Percentiles rank a stretch among this genome's conserved stretches.
Evolutionary conservation across 2,888 invertebrate genomes (phyloP).

Genomic region (Elmis aenea): DNA sequence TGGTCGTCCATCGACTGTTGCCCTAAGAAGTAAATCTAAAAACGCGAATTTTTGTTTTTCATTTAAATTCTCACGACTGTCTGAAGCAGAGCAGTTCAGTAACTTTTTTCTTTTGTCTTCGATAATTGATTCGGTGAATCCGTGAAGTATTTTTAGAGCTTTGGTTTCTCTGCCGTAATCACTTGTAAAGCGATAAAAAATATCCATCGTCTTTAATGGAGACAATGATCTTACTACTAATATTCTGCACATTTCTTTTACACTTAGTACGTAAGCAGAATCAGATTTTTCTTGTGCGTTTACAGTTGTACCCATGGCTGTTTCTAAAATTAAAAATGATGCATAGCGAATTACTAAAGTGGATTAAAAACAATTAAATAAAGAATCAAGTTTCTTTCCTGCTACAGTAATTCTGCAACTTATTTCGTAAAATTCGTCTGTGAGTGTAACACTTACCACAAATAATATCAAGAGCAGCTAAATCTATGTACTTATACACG

Average conservation of each 20-base stretch:
- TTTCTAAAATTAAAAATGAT: conserved; percentile 57
- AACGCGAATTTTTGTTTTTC: too few relatives aligned
- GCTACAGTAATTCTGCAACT: too few relatives aligned
- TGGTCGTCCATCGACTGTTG: too few relatives aligned
- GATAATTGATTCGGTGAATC: conserved; percentile 54
- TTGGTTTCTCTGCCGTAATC: conserved; percentile 55
- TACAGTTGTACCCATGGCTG: conserved; percentile 76
- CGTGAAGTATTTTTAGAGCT: conserved; percentile 48
- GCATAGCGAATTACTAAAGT: too few relatives aligned
- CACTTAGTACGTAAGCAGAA: conserved; percentile 67
- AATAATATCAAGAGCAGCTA: conserved; percentile 58
- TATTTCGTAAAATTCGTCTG: too few relatives aligned
- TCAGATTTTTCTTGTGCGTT: conserved; percentile 66
- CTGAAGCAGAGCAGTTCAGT: too few relatives aligned
- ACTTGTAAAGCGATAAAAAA: conserved; percentile 51
- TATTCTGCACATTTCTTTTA: conserved; percentile 51
- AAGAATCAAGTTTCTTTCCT: too few relatives aligned
- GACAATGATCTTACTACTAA: conserved; percentile 31
- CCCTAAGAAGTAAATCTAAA: too few relatives aligned
- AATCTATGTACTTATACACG: conserved; percentile 57
- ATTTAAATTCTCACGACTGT: too few relatives aligned
- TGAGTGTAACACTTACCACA: conserved; percentile 55
- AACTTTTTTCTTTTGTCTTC: conserved; percentile 43
- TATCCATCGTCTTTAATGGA: conserved; percentile 50
- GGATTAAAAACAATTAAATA: not conserved